Base-by-base conservation (phyloP, 2,888 invertebrate genomes). In the Temnothorax ravouxi region DNA sequence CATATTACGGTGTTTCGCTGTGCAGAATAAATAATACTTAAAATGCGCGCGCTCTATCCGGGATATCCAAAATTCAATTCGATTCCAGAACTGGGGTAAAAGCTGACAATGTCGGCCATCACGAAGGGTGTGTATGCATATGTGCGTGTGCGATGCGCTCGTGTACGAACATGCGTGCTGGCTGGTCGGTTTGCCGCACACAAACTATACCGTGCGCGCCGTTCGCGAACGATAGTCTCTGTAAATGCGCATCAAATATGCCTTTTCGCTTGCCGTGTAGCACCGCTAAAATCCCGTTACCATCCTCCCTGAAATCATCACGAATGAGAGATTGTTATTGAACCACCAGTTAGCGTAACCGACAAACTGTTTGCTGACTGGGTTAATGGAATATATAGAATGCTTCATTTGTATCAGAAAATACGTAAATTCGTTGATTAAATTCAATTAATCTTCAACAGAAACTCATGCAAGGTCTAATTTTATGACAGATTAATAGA, bases 241-340 rank as follows among this genome's bases (percentile, higher is more conserved):
- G 88, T 83, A 90, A 91, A 88, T 88, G 88, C 86, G 84, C 90
- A 91, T 91, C 89, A 83, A 90, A 91, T 91, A 91, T 90, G 88
- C 89, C 87, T 89, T 91, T 87, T 89, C 83, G 50, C 54, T 25
- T 8, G 38, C 71, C 54, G 34, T 41, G 34, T 38, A 13, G 25
- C 54, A 15, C 34, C 9, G 34, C 25, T 66, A 38, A 76, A 76
- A 76, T 61, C n/a, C 13, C 62, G n/a, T 34, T 29, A 11, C 50
- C 54, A 1, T 1, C 29, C 29, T 38, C n/a, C n/a, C 59, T 15
- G 38, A 11, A 41, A 44, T 41, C 72, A 38, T 71, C 44, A 21
- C 64, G 25, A 54, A 66, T n/a, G 34, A 38, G 52, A 64, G 84
- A 82, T 88, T 90, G 88, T 91, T 86, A 86, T 86, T 79, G 87